phyloP scores from a whole-genome alignment of 2,113 vertebrate genomes.

The Scopus umbretta region DNA sequence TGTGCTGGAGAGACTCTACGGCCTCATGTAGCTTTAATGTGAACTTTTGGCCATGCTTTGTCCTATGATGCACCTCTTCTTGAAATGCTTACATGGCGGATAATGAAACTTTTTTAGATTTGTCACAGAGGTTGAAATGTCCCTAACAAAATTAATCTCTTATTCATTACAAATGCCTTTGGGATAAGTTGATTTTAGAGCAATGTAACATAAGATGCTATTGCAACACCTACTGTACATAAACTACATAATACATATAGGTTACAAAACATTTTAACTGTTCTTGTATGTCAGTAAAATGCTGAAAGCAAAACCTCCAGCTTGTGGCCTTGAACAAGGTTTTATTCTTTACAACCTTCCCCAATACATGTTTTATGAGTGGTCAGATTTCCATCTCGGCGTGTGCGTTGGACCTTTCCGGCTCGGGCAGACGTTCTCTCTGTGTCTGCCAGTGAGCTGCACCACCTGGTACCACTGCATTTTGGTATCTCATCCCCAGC shows the following conservation, averaged over 20 bases:
- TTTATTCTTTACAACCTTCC: background rate
- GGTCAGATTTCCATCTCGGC: background rate
- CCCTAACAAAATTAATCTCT: background rate
- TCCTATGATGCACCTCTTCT: background rate
- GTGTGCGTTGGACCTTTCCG: background rate
- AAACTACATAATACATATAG: fast-evolving
- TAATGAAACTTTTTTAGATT: background rate
- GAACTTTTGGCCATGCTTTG: background rate
- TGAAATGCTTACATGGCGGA: background rate
- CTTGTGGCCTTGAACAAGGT: background rate
- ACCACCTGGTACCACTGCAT: fast-evolving
- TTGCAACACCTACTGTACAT: background rate
- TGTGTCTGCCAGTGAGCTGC: background rate
- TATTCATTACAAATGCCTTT: background rate
- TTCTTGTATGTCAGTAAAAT: background rate
- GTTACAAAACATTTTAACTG: background rate
- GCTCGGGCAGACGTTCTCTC: background rate
- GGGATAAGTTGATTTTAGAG: background rate
- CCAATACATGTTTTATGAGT: fast-evolving
- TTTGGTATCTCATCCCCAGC: background rate
- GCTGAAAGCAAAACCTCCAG: background rate
- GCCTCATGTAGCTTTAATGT: background rate
- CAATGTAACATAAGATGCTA: background rate
- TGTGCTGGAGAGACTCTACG: background rate
- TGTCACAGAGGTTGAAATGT: background rate